Base-by-base conservation (phyloP, 2,797 vertebrate species). In the Gymnopithys bicolor region DNA sequence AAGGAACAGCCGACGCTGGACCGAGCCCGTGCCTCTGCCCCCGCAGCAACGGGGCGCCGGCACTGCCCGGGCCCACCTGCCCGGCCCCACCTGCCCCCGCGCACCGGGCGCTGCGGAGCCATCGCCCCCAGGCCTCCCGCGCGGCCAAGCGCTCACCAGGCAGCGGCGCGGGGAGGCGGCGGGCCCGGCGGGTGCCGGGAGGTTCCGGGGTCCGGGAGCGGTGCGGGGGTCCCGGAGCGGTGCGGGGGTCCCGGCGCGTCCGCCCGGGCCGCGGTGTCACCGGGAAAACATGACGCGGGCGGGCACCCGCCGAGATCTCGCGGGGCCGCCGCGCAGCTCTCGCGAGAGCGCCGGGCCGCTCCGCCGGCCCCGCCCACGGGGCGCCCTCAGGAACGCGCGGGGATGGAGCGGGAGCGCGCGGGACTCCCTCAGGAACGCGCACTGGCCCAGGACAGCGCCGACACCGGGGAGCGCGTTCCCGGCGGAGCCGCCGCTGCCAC, bases 231-330 rank as follows among this genome's bases (percentile, higher is more conserved):
- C 80, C 93, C 41, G 69, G 71, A 58, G 68, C 35, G 46, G n/a
- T 71, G 32, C 80, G 18, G n/a, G 56, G 18, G 37, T 19, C 80
- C 63, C 64, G 53, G 33, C 79, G 93, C 87, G 96, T 96, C 95
- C 95, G 45, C 48, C 67, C 56, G 48, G 48, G 56, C 95, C 93
- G 66, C 92, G 68, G 95, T 97, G 95, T 97, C 97, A 98, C 96
- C 97, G 95, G 79, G 86, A 96, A 97, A 97, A 97, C 97, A 97
- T 95, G 95, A 93, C 94, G 93, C 91, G 85, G 48, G 87, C 24
- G 70, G 53, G 37, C 24, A 35, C 19, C 53, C 13, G 41, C 19
- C n/a, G 18, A 28, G 68, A 62, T 62, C 64, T 94, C 96, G 95
- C 94, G 84, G 74, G 80, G 75, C 33, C 63, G 13, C 13, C 5